These are phyloP conservation scores for Alauda arvensis DNA, from an alignment of 2,797 vertebrate genomes.

Conservation along the genomic window DNA sequence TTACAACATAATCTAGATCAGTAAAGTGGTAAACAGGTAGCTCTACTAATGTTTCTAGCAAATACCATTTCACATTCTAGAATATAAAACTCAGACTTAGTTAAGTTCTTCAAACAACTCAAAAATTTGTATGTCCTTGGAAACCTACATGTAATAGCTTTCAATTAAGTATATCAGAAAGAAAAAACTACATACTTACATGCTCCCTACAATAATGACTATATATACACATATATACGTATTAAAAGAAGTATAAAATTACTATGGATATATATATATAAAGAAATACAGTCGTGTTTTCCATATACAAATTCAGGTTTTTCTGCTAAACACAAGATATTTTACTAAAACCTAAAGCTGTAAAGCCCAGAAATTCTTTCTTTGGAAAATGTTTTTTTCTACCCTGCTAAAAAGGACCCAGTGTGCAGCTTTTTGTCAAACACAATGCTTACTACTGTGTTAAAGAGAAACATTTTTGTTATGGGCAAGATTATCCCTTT, in stretches of 20 bases:
- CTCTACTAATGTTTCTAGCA: neutral
- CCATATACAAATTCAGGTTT: neutral
- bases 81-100: neutral
- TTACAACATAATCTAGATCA: neutral
- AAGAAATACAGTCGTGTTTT: neutral
- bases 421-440: neutral
- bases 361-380: neutral
- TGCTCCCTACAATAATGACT: neutral
- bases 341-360: neutral
- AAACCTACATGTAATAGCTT: neutral
- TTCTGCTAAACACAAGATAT: neutral
- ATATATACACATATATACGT: neutral
- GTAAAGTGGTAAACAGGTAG: neutral
- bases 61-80: neutral
- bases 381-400: neutral
- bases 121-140: neutral
- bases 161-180: neutral
- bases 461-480: neutral
- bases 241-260: neutral
- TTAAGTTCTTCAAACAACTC: neutral
- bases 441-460: neutral
- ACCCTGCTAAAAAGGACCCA: neutral
- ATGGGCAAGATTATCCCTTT: slow-evolving; percentile 13
- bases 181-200: neutral
- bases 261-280: neutral